Evolutionary conservation across 2,113 vertebrate species (phyloP).

Genomic region (Andinoacara biseriatus): DNA sequence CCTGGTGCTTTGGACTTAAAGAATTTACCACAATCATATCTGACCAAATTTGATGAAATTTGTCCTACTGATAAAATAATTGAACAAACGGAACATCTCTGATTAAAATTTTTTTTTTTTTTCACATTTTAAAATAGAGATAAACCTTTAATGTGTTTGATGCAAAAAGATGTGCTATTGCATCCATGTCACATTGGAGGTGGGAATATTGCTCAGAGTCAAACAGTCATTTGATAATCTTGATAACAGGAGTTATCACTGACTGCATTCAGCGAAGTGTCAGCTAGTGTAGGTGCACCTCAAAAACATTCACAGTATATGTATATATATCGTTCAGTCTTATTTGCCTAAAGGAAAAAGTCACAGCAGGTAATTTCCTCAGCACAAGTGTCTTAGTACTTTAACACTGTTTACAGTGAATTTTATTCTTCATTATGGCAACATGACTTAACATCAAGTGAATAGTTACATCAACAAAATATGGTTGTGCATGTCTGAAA

Average conservation of each 20-base stretch:
- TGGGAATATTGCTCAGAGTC: constrained; percentile 78
- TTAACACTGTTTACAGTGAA: constrained; percentile 30
- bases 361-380: constrained; percentile 15
- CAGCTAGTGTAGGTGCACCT: constrained; percentile 47
- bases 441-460: constrained; percentile 42
- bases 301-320: constrained; percentile 67
- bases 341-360: constrained; percentile 41
- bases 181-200: constrained; percentile 70
- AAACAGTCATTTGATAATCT: constrained; percentile 68
- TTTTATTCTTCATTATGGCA: constrained; percentile 33
- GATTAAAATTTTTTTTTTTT: constrained; percentile 22
- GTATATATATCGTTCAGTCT: constrained; percentile 53
- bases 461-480: constrained; percentile 38
- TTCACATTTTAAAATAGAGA: constrained; percentile 33
- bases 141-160: constrained; percentile 51
- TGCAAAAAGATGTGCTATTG: constrained; percentile 59
- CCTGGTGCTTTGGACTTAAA: constrained; percentile 31
- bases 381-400: constrained; percentile 30
- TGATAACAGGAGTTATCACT: constrained; percentile 51
- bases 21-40: constrained; percentile 33
- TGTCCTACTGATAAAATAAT: background rate
- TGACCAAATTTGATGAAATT: constrained; percentile 37
- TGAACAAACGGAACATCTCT: constrained; percentile 22
- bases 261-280: constrained; percentile 55
- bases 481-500: constrained; percentile 45